Evolutionary conservation across 2,113 vertebrate species (phyloP).

Genomic region (Gobius niger): DNA sequence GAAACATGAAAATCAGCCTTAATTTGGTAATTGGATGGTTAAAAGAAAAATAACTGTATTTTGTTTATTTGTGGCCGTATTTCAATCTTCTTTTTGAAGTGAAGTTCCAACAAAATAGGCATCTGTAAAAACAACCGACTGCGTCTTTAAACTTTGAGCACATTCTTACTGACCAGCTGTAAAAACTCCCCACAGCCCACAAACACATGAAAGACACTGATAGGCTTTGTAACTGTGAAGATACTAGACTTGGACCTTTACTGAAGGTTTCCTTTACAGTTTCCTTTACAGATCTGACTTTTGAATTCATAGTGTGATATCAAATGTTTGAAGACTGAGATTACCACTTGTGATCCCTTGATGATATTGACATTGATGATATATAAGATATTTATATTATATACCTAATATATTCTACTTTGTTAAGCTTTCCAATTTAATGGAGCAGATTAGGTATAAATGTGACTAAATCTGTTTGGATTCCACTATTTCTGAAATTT

Average conservation of each 20-base stretch:
- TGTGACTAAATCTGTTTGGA: too few relatives aligned
- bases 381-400: too few relatives aligned
- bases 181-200: conserved; percentile 78
- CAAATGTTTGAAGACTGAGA: too few relatives aligned
- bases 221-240: conserved; percentile 54
- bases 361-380: too few relatives aligned
- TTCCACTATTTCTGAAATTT: too few relatives aligned
- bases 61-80: conserved; percentile 51
- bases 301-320: too few relatives aligned
- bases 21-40: conserved; percentile 9
- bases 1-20: conserved; percentile 12
- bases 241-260: conserved; percentile 36
- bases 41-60: conserved; percentile 3
- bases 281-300: background rate
- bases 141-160: conserved; percentile 88
- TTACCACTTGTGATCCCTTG: too few relatives aligned
- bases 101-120: conserved; percentile 70
- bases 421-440: too few relatives aligned
- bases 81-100: conserved; percentile 84
- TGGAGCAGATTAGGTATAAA: too few relatives aligned
- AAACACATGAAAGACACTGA: conserved; percentile 53
- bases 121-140: conserved; percentile 94
- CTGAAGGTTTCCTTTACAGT: conserved; percentile 42
- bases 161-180: conserved; percentile 87
- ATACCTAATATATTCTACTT: too few relatives aligned